These are phyloP conservation scores for Cydia splendana DNA, from an alignment of 1,140 invertebrate genomes.

Conservation along the genomic window DNA sequence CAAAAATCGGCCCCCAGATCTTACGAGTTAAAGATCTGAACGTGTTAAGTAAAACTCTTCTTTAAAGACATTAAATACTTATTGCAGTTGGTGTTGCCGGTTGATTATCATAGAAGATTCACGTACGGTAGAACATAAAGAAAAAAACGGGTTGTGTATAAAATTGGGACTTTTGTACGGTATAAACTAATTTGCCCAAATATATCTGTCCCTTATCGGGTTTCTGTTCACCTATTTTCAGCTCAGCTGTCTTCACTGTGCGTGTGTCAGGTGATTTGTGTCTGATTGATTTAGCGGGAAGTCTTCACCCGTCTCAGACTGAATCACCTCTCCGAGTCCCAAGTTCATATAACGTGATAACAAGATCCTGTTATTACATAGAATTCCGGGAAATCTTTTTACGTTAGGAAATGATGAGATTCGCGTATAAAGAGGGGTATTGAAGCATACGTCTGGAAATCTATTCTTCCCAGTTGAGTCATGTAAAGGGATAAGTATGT, in stretches of 20 bases:
- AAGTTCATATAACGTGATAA: constrained; percentile 20
- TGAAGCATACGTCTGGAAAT: constrained; percentile 2
- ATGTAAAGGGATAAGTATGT: constrained; percentile 1
- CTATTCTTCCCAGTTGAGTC: neutral
- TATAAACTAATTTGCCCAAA: too few species aligned
- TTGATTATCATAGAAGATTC: too few species aligned
- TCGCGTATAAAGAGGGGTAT: neutral
- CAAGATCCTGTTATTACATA: constrained; percentile 4
- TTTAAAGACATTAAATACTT: too few species aligned
- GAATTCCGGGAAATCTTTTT: constrained; percentile 21
- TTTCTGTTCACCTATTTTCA: neutral
- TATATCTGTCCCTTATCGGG: too few species aligned
- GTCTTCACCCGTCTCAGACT: neutral
- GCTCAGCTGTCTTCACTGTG: neutral
- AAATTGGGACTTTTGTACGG: too few species aligned
- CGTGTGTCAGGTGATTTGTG: too few species aligned
- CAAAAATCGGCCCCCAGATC: too few species aligned
- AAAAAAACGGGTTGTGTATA: too few species aligned
- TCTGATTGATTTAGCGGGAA: neutral
- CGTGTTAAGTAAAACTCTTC: too few species aligned
- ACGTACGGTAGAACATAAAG: too few species aligned
- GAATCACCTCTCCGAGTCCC: constrained; percentile 1
- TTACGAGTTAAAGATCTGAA: too few species aligned
- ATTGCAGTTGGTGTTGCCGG: too few species aligned
- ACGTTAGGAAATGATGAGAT: neutral